Percentiles rank a stretch among this genome's conserved stretches.
phyloP scores from a whole-genome alignment of 2,888 invertebrate species.

The Coelopa pilipes region DNA sequence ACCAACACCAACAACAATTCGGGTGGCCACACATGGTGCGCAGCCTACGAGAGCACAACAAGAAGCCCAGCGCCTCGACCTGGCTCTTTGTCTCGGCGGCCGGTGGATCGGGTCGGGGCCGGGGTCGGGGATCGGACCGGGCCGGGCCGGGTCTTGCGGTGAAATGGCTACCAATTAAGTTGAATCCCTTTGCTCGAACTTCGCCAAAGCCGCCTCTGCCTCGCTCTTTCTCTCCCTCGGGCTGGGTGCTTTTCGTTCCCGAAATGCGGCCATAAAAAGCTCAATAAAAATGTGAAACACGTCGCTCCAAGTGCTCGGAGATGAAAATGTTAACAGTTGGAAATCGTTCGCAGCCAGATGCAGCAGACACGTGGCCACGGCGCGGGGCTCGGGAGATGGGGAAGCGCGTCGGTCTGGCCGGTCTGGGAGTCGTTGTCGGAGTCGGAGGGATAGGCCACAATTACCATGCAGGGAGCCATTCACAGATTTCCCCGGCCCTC shows the following conservation, averaged over 20 bases:
- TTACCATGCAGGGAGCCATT: slow-evolving; percentile 52
- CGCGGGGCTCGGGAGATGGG: slow-evolving; percentile 16
- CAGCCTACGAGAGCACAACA: not conserved
- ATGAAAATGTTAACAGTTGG: slow-evolving; percentile 26
- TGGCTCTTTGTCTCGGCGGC: not conserved
- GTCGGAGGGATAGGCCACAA: slow-evolving; percentile 57
- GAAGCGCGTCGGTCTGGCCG: not conserved
- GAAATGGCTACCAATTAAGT: slow-evolving; percentile 15
- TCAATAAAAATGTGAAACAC: slow-evolving; percentile 64
- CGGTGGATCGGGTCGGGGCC: not conserved
- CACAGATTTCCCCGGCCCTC: slow-evolving; percentile 24
- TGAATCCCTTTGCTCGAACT: slow-evolving; percentile 7
- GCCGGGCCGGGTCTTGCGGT: too few relatives aligned
- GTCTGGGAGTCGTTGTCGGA: slow-evolving; percentile 36
- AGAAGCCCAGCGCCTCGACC: not conserved
- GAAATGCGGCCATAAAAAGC: slow-evolving; percentile 21
- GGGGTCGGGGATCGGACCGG: not conserved
- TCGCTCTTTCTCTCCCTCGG: too few relatives aligned
- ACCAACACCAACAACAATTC: not conserved
- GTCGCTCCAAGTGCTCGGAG: slow-evolving; percentile 46
- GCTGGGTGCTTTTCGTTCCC: too few relatives aligned
- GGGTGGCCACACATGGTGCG: not conserved
- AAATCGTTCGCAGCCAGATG: not conserved
- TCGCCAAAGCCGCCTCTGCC: not conserved
- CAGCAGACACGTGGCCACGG: slow-evolving; percentile 7